Evolutionary conservation across 37 sponge, comb jelly and placozoan species (phyloP).

Genomic region (Sycon ciliatum): DNA sequence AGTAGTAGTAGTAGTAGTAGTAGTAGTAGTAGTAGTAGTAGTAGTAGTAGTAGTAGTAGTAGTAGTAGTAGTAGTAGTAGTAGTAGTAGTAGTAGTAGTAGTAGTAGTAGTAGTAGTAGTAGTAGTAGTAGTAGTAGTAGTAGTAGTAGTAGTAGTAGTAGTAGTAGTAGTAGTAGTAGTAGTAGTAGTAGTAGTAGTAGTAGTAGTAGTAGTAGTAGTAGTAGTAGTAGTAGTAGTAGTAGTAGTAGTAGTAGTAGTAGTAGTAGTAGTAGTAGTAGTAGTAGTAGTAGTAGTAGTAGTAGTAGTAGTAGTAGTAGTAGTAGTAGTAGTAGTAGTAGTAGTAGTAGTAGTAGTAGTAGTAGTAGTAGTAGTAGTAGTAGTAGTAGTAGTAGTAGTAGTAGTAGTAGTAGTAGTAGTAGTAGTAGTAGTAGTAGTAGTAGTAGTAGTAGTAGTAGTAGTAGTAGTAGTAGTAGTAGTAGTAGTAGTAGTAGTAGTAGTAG

Average conservation of each 20-base stretch:
- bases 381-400: background rate
- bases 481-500: conserved; percentile 8
- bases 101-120: conserved; percentile 8
- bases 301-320: conserved; percentile 8
- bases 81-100: conserved; percentile 6
- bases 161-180: conserved; percentile 8
- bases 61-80: conserved; percentile 8
- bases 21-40: conserved; percentile 6
- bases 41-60: conserved; percentile 8
- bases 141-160: conserved; percentile 6
- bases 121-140: conserved; percentile 8
- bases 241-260: conserved; percentile 8
- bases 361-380: conserved; percentile 8
- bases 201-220: conserved; percentile 6
- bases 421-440: background rate
- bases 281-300: conserved; percentile 8
- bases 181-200: conserved; percentile 8
- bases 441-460: background rate
- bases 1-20: conserved; percentile 8
- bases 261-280: conserved; percentile 6
- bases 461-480: background rate
- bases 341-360: conserved; percentile 8
- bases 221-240: conserved; percentile 8
- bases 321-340: conserved; percentile 6
- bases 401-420: background rate